Evolutionary conservation across 1,140 invertebrate species (phyloP), one percentile per base, ranked within the genome.

Genomic region (Plectus sambesii): DNA sequence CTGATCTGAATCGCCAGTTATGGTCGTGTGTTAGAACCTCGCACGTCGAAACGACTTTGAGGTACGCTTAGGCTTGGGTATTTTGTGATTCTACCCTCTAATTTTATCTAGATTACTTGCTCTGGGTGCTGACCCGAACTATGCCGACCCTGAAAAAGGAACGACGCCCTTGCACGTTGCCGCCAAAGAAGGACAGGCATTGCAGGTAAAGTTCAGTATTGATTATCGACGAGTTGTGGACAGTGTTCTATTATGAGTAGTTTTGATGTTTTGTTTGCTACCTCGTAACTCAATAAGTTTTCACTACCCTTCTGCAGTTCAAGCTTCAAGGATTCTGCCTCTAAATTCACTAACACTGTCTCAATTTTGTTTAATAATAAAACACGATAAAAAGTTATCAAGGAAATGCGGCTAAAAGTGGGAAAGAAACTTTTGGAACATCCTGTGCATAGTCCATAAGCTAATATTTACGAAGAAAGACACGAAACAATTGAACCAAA

Each of bases 111-210:
- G 89, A 37, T 75, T 98, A 17, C 72, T 98, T 15, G 85, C 87
- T 2, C 82, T 87, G 67, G 92, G 92, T 49, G 92, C 90, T 56
- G 87, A 96, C 76, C 84, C 89, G 30, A 96, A 96, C 74, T 97
- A 87, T 73, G 87, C 85, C 67, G 87, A 96, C 72, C 82, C 84
- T 72, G 88, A 94, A 66, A 92, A 92, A 70, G 84, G 85, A 24
- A 88, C 82, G 25, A 82, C 81, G 45, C 85, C 88, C 5, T 71
- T 97, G 38, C 90, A 97, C 71, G 85, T 96, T 30, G 92, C 92
- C 2, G 87, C 87, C 27, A 68, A 71, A 55, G 68, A 72, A 36
- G 68, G 68, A 9, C 75, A 76, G 55, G 51, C 59, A 4, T 51
- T 71, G 26, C 73, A 75, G 56, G 69, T 71, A 49, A 46, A 29